phyloP scores from a whole-genome alignment of 2,797 vertebrate species.

The Lagorchestes hirsutus region DNA sequence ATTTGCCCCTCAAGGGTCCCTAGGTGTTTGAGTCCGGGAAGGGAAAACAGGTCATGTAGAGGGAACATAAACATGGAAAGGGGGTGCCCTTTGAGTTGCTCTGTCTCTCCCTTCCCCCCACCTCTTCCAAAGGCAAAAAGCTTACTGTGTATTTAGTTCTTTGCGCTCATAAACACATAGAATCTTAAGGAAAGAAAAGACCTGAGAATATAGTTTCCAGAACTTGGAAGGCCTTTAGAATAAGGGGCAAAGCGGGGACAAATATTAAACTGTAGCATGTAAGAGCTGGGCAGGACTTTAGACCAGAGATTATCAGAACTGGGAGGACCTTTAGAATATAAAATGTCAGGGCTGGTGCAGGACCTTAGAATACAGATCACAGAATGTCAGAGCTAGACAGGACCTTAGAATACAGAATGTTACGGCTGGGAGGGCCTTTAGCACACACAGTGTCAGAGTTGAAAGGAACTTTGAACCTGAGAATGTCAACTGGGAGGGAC shows the following conservation, averaged over 20 bases:
- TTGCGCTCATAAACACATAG: neutral
- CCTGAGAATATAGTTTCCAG: neutral
- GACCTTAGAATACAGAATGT: neutral
- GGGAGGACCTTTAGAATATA: neutral
- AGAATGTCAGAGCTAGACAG: neutral
- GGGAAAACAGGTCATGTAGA: neutral
- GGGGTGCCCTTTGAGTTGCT: neutral
- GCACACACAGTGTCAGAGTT: neutral
- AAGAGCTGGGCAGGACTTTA: neutral
- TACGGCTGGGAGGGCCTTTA: neutral
- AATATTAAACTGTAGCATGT: neutral
- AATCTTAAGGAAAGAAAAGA: neutral
- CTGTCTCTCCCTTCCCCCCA: neutral
- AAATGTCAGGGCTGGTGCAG: neutral
- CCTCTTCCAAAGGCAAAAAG: neutral
- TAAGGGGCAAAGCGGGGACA: neutral
- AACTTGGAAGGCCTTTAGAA: neutral
- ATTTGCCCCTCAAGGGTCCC: neutral
- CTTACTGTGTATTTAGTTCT: neutral
- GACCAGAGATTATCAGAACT: neutral
- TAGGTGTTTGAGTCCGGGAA: neutral
- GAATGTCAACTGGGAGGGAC: neutral
- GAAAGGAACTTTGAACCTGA: neutral
- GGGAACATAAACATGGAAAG: neutral
- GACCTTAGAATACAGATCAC: neutral